These are phyloP conservation scores for Riparia riparia DNA, from an alignment of 2,113 vertebrate species.

Conservation along the genomic window DNA sequence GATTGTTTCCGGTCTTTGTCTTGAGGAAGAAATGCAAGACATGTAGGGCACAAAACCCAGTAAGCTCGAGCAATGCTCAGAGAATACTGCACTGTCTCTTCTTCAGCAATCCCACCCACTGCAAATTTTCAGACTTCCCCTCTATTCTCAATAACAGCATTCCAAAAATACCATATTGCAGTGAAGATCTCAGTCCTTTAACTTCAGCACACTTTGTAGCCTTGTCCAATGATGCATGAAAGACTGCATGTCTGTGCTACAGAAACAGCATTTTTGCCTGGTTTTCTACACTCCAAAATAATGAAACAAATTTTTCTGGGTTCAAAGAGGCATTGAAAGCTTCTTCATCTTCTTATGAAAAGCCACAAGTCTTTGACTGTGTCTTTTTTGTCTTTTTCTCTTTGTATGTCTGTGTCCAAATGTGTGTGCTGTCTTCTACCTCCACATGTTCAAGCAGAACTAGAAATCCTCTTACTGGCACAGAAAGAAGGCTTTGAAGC, in stretches of 20 bases:
- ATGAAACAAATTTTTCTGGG: not conserved
- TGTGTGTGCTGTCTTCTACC: accelerated
- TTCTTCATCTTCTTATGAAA: not conserved
- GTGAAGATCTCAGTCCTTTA: not conserved
- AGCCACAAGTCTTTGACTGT: not conserved
- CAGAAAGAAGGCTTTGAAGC: not conserved
- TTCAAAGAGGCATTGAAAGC: not conserved
- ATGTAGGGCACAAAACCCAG: not conserved
- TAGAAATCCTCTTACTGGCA: not conserved
- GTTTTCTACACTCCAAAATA: not conserved
- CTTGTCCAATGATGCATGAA: not conserved
- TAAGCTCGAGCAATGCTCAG: not conserved
- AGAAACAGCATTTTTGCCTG: not conserved
- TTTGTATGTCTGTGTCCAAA: not conserved
- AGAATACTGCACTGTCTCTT: not conserved
- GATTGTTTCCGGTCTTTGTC: not conserved
- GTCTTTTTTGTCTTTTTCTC: not conserved
- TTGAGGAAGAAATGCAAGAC: not conserved
- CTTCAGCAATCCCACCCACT: not conserved
- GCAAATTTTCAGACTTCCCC: not conserved
- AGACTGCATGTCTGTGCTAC: not conserved
- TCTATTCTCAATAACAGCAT: not conserved
- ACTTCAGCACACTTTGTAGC: not conserved
- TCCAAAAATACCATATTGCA: not conserved
- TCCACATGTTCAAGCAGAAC: not conserved